Evolutionary conservation across 2,113 vertebrate species (phyloP), one percentile per base, ranked within the genome.

Genomic region (Micronisus gabar): DNA sequence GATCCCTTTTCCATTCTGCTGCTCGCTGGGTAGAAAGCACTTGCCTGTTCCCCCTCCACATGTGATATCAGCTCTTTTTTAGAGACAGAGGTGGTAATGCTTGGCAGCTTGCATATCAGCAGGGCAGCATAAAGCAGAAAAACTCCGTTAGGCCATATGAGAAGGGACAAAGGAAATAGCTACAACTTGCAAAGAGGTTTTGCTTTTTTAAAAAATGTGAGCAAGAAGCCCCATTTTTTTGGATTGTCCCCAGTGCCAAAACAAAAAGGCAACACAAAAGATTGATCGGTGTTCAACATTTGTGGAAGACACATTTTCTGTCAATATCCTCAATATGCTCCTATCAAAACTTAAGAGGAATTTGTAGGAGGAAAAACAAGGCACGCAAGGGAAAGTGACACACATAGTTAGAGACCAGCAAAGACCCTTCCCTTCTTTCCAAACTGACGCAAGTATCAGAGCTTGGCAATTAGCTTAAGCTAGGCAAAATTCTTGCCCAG

Each of bases 1-100:
- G 97, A 98, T 97, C 88, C 83, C 82, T 82, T 52, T 89, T 84
- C 94, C 83, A 81, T 93, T 93, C 93, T 91, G 83, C 76, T 88
- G 83, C 94, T 95, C 7, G 22, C 94, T 90, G 90, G 67, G 87
- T 90, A 81, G 86, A 93, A 92, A 93, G 90, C 92, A 63, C 80
- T 96, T 86, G 88, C 88, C 81, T 75, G 65, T 52, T 96, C 81
- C 90, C 47, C 47, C 90, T 79, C 93, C 93, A 67, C n/a, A 23
- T 50, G 78, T 58, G 86, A 15, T 93, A 92, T 38, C 71, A 93
- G 71, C 85, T 93, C 88, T 66, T 66, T 94, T 74, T 65, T 25
- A 81, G 74, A 80, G 52, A 79, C 86, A 72, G 88, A 91, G 65
- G 81, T 83, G 83, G 86, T 36, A 92, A 89, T 66, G 71, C 83